These are phyloP conservation scores for Sarotherodon lohbergeri DNA, from an alignment of 2,113 vertebrate genomes.

Conservation along the genomic window DNA sequence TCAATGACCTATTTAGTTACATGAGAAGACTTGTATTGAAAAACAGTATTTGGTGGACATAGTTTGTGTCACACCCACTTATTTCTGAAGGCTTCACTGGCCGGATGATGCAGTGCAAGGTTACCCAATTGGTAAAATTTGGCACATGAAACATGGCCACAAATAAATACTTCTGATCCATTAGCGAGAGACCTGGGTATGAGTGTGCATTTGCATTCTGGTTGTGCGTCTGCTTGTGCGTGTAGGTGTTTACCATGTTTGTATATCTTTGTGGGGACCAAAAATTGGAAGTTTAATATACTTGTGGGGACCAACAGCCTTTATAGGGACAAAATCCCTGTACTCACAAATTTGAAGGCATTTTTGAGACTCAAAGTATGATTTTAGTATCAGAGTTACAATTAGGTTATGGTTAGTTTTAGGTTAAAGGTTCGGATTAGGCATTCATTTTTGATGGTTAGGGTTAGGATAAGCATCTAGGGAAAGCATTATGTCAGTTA, in stretches of 20 bases:
- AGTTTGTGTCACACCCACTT: not conserved
- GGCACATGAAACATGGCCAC: not conserved
- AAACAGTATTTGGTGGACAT: not conserved
- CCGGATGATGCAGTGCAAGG: not conserved
- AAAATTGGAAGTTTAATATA: not conserved
- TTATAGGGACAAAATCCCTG: not conserved
- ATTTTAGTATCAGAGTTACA: not conserved
- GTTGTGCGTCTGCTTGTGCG: not conserved
- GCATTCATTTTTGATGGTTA: not conserved
- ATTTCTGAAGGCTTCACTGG: not conserved
- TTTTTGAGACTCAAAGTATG: not conserved
- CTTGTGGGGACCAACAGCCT: not conserved
- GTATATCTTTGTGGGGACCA: not conserved
- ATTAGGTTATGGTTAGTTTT: not conserved
- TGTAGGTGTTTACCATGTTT: not conserved
- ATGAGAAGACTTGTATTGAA: not conserved
- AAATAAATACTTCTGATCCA: not conserved
- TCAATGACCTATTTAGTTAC: slow-evolving; percentile 4
- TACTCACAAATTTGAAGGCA: not conserved
- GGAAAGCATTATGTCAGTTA: not conserved
- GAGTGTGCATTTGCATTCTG: not conserved
- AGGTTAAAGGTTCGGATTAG: not conserved
- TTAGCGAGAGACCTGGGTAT: not conserved
- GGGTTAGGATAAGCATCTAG: not conserved
- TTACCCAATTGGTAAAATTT: not conserved